Base-by-base conservation (phyloP, 2,113 vertebrate species). In the Poeciliopsis prolifica region DNA sequence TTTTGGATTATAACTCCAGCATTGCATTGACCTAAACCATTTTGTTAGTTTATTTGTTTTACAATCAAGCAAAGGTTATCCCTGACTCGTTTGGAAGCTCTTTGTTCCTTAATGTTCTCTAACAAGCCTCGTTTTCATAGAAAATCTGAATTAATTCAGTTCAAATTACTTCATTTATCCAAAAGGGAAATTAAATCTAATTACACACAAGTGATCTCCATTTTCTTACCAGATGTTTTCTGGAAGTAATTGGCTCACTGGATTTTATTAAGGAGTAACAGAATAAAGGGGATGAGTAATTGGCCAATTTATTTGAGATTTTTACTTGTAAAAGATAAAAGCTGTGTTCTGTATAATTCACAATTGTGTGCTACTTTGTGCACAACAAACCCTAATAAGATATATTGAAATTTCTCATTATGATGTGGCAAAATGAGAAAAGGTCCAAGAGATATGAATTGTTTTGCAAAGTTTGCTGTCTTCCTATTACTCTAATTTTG, bases 401-500 rank as follows among this genome's bases (percentile, higher is more conserved):
- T 22, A 24, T 22, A 24, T 54, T 22, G 15, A 54, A 54, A 24
- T 17, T 8, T 54, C 19, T 9, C 22, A 22, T 3, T 54, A 54
- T 24, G 19, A 54, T 54, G 48, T 54, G 6, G 24, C 51, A 54
- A 24, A 54, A 54, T 54, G 22, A 8, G 2, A 1, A 54, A 54
- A 54, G 7, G 7, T 54, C 22, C 15, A 24, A 24, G 19, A 22
- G 19, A 54, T 6, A 54, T 54, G 22, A 54, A 54, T 54, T 22
- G 2, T 10, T 7, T 19, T 6, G 6, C 17, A 58, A 58, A 58
- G 9, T 54, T 54, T 22, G 11, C 51, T 28, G n/a, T 13, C 44
- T 62, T 81, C 7, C 86, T 70, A 65, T 69, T 63, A 51, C 29
- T 51, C 69, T 26, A 12, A 31, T 76, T 63, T 51, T 54, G 70